These are phyloP conservation scores for Petrocephalus microphthalmus DNA, from an alignment of 2,113 vertebrate genomes.

Conservation along the genomic window DNA sequence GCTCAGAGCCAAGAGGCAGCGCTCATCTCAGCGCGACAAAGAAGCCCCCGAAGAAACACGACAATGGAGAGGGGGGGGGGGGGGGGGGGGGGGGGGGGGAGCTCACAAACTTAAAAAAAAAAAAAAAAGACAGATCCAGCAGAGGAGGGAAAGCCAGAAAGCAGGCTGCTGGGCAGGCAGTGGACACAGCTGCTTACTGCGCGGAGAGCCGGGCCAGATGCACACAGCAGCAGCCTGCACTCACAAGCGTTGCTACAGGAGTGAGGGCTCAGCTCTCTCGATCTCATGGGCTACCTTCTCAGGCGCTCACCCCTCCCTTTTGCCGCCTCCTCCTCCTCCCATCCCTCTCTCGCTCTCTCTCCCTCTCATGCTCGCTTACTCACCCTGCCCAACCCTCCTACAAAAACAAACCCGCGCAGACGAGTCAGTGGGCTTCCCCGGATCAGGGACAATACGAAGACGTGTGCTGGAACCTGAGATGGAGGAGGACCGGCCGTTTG, in stretches of 20 bases:
- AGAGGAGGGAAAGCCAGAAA: slow-evolving; percentile 20
- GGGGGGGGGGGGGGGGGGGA: no score
- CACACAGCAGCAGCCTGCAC: not conserved
- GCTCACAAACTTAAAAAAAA: not conserved
- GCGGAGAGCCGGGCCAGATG: not conserved
- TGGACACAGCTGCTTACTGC: not conserved
- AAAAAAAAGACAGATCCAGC: slow-evolving; percentile 22
- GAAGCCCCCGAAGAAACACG: slow-evolving; percentile 16
- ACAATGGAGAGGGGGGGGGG: not conserved
- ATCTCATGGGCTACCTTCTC: not conserved
- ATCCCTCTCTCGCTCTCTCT: slow-evolving; percentile 20
- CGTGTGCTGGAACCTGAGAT: not conserved
- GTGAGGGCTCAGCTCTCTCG: slow-evolving; percentile 19
- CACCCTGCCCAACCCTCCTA: slow-evolving; percentile 14
- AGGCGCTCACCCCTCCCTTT: not conserved
- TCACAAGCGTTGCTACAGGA: slow-evolving; percentile 45
- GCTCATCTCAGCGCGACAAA: slow-evolving; percentile 56
- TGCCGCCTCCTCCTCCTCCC: slow-evolving; percentile 26
- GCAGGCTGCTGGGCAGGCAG: not conserved
- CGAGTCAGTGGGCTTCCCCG: not conserved
- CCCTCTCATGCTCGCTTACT: slow-evolving; percentile 32
- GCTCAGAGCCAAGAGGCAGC: slow-evolving; percentile 50
- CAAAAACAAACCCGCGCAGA: not conserved
- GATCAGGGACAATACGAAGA: not conserved
- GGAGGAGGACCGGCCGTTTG: no score